Evolutionary conservation across 2,113 vertebrate genomes (phyloP).

Genomic region (Agapornis roseicollis): DNA sequence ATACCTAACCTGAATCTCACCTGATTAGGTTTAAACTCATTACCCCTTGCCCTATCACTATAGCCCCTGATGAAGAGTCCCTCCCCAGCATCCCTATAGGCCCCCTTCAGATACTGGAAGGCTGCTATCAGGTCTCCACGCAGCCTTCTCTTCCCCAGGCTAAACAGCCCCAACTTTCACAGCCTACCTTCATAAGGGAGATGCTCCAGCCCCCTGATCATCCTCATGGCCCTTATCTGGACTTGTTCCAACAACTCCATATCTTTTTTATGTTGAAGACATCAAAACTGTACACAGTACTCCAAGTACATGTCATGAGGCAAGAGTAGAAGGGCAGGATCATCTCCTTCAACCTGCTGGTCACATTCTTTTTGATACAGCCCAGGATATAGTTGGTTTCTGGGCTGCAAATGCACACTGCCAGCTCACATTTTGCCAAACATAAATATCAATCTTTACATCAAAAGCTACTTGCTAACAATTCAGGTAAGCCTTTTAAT

Average conservation of each 20-base stretch:
- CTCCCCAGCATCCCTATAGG: neutral
- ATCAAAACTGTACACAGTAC: neutral
- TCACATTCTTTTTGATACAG: neutral
- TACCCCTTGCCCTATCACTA: neutral
- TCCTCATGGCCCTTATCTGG: neutral
- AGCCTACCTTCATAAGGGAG: neutral
- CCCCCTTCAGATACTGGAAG: neutral
- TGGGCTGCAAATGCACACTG: neutral
- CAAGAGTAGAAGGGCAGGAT: neutral
- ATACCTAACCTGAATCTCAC: neutral
- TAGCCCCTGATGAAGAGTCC: neutral
- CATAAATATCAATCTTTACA: neutral
- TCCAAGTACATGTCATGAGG: neutral
- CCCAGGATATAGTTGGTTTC: neutral
- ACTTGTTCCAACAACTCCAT: neutral
- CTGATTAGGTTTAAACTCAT: neutral
- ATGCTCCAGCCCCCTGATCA: neutral
- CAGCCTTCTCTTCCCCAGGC: neutral
- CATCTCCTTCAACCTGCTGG: neutral
- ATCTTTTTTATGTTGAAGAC: neutral
- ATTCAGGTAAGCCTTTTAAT: neutral
- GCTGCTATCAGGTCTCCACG: neutral
- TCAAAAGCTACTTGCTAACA: neutral
- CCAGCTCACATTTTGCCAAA: neutral
- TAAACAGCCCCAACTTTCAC: neutral